Base-by-base conservation (phyloP, 1,140 invertebrate genomes). In the Drosophila mojavensis region DNA sequence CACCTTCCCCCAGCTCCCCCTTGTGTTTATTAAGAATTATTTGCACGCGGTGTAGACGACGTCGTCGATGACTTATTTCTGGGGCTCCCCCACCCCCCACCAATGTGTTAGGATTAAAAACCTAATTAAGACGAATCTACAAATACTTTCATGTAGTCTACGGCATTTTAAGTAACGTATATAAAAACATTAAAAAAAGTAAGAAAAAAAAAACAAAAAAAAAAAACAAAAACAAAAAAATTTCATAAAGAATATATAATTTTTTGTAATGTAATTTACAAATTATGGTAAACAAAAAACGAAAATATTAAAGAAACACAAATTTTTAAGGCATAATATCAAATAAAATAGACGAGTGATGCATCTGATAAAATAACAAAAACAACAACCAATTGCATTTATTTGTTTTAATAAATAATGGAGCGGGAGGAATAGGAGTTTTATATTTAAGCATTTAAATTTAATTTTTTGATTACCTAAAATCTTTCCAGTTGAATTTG, bases 321-420 rank as follows among this genome's bases (percentile, higher is more conserved):
- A 79, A 76, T 56, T 66, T 78, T 84, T 85, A 85, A 81, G 82
- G 82, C 82, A 83, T 77, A 67, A 75, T 85, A 84, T 85, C 75
- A 78, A 85, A 80, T 84, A 85, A 83, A 86, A 86, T 86, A 76
- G 78, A 85, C 75, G 78, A 86, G 82, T 79, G 78, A 86, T 86
- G 82, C 83, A 86, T 86, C 84, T 86, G 79, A 74, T 63, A 62
- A 15, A 59, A 62, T 17, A 51, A 62, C 15, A 47, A 36, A 48
- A 39, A 39, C 10, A 39, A 39, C 10, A 39, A 39, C 20, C 1
- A 26, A 50, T 13, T 50, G 24, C 6, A 10, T 50, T 26, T 26
- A 11, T 13, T 50, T 50, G 3, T 17, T 3, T 17, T 3, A 39
- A 39, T 9, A 3, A 39, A 4, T 11, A 39, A 11, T 39, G 10